Base-by-base conservation (phyloP, 2,797 vertebrate genomes). In the Scolopax bukidnonensis region DNA sequence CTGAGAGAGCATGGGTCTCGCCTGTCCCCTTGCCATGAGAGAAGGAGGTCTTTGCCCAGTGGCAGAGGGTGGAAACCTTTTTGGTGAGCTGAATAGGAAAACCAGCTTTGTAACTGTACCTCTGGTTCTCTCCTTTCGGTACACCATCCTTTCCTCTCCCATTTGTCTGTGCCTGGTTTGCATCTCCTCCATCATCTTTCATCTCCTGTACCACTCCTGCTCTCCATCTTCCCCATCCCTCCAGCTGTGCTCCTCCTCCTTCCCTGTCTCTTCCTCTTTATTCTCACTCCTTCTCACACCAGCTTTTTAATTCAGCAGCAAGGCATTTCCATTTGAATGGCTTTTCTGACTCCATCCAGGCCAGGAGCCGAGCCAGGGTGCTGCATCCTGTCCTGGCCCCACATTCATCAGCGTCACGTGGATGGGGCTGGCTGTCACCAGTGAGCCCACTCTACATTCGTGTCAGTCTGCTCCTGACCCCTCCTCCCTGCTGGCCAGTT, bases 251-350 rank as follows among this genome's bases (percentile, higher is more conserved):
- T 85, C 68, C 81, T 85, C 71, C 81, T 92, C 77, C 74, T 85
- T 63, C 64, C 78, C 20, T 17, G 23, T 63, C 82, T 74, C 77
- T 59, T n/a, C 28, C 36, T 71, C 73, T 84, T 88, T 61, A 78
- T 95, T 82, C 75, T 43, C 70, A 8, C 16, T 74, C 53, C 59
- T 75, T 57, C 81, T 81, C 59, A 30, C 75, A 65, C 9, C 63
- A 71, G 87, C 60, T 87, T 73, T 73, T 84, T 56, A 38, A 84
- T 92, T 79, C 87, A 87, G 75, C 78, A 65, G 80, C 74, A n/a
- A 2, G 7, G 38, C 81, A 91, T 96, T 95, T 97, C 95, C 94
- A 85, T 95, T 77, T 92, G 84, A 97, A 95, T 92, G 1, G 17
- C 43, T 85, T 63, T 79, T 56, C 89, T 56, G 89, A 60, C 93